These are phyloP conservation scores for Echinops telfairi DNA, from an alignment of 2,113 vertebrate species.

Conservation along the genomic window DNA sequence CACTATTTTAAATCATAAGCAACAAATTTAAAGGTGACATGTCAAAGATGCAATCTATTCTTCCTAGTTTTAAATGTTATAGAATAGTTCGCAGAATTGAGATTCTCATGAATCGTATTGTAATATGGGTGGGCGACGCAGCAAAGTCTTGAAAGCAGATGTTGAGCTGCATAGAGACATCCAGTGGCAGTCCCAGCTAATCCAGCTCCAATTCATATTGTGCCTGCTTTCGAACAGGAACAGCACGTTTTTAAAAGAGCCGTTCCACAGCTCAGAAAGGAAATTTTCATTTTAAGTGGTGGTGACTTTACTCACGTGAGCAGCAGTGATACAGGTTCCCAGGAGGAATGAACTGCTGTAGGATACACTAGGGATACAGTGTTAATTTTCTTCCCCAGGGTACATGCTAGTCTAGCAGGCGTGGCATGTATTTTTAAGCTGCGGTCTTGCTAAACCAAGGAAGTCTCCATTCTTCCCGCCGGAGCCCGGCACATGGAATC, in stretches of 20 bases:
- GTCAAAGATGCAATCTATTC: not conserved
- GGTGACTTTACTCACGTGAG: slow-evolving; percentile 71
- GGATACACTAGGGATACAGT: slow-evolving; percentile 60
- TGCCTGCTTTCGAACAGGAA: slow-evolving; percentile 64
- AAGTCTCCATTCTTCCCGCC: slow-evolving; percentile 79
- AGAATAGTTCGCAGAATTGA: slow-evolving; percentile 27
- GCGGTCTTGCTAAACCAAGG: slow-evolving; percentile 59
- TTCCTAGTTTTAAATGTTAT: slow-evolving; percentile 44
- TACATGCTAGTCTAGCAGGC: slow-evolving; percentile 70
- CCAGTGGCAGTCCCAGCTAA: not conserved
- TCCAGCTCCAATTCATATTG: slow-evolving; percentile 64
- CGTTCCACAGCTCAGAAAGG: not conserved
- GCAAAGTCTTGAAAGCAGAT: slow-evolving; percentile 51
- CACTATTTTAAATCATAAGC: not conserved
- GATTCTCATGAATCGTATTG: slow-evolving; percentile 22
- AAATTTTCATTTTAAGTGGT: slow-evolving; percentile 64
- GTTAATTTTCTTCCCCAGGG: slow-evolving; percentile 79
- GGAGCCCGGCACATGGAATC: slow-evolving; percentile 60
- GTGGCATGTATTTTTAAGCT: slow-evolving; percentile 79
- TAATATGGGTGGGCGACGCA: slow-evolving; percentile 13
- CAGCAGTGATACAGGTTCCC: slow-evolving; percentile 69
- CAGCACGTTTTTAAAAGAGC: slow-evolving; percentile 64
- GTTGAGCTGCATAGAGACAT: slow-evolving; percentile 56
- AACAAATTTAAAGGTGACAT: not conserved
- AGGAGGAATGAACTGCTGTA: slow-evolving; percentile 69